phyloP scores from a whole-genome alignment of 2,113 vertebrate genomes.

The Paramisgurnus dabryanus region DNA sequence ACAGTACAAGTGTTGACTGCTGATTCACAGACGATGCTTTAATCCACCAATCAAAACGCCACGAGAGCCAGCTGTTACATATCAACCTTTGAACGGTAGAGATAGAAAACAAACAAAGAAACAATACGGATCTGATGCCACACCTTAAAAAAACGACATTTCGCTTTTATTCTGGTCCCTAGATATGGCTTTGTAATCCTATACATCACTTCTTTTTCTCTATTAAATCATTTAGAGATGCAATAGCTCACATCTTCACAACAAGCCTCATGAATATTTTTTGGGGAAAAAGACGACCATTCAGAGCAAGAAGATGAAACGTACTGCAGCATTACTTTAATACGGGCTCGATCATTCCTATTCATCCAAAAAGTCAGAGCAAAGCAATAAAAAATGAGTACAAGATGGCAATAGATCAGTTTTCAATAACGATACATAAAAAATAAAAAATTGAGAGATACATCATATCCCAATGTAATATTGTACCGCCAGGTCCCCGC shows the following conservation, averaged over 20 bases:
- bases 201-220: neutral
- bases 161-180: neutral
- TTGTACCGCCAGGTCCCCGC: too few species aligned
- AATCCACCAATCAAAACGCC: conserved; percentile 22
- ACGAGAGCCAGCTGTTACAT: neutral
- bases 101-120: conserved; percentile 9
- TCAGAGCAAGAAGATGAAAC: too few species aligned
- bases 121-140: neutral
- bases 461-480: too few species aligned
- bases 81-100: conserved; percentile 14
- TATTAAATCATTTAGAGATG: neutral
- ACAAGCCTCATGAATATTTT: neutral
- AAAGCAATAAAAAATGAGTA: too few species aligned
- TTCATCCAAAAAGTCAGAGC: too few species aligned
- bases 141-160: neutral
- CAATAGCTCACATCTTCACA: neutral
- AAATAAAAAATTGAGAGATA: neutral
- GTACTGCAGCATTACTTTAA: too few species aligned
- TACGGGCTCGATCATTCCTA: too few species aligned
- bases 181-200: neutral
- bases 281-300: too few species aligned
- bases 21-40: neutral
- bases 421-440: neutral
- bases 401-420: too few species aligned
- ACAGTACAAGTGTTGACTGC: neutral